Evolutionary conservation across 2,113 vertebrate genomes (phyloP).

Genomic region (Zootoca vivipara): DNA sequence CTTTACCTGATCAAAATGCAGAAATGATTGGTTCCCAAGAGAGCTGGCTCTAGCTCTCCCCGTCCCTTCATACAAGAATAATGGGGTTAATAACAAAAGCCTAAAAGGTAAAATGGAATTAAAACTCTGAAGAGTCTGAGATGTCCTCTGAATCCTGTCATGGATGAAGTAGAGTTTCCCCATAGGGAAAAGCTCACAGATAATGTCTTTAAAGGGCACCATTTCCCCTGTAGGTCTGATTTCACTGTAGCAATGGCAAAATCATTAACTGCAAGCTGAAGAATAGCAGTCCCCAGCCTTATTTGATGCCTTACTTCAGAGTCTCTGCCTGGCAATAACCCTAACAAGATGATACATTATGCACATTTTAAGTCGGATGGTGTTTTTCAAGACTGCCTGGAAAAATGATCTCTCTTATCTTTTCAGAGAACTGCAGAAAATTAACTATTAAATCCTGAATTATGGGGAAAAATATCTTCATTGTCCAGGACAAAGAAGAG

Average conservation of each 20-base stretch:
- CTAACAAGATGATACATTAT: conserved; percentile 25
- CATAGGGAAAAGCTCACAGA: background rate
- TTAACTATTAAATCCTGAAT: conserved; percentile 8
- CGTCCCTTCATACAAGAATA: conserved; percentile 19
- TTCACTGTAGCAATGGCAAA: conserved; percentile 20
- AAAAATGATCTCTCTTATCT: conserved; percentile 13
- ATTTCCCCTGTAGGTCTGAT: conserved; percentile 16
- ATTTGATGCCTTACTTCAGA: conserved; percentile 25
- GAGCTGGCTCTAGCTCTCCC: conserved; percentile 21
- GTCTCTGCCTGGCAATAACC: conserved; percentile 26
- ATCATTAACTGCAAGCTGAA: conserved; percentile 28
- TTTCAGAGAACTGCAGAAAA: conserved; percentile 17
- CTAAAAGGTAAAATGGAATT: background rate
- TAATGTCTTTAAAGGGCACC: background rate
- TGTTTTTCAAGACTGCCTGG: conserved; percentile 31
- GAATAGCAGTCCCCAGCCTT: conserved; percentile 13
- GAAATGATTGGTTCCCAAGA: conserved; percentile 18
- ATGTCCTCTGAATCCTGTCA: background rate
- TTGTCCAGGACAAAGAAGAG: conserved; percentile 7
- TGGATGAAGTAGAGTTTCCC: background rate
- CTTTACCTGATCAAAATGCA: conserved; percentile 40
- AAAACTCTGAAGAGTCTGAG: conserved; percentile 25
- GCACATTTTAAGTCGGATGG: conserved; percentile 21
- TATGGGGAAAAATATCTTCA: background rate
- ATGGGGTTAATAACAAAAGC: background rate